phyloP scores from a whole-genome alignment of 2,113 vertebrate genomes.

The Corythaixoides concolor region DNA sequence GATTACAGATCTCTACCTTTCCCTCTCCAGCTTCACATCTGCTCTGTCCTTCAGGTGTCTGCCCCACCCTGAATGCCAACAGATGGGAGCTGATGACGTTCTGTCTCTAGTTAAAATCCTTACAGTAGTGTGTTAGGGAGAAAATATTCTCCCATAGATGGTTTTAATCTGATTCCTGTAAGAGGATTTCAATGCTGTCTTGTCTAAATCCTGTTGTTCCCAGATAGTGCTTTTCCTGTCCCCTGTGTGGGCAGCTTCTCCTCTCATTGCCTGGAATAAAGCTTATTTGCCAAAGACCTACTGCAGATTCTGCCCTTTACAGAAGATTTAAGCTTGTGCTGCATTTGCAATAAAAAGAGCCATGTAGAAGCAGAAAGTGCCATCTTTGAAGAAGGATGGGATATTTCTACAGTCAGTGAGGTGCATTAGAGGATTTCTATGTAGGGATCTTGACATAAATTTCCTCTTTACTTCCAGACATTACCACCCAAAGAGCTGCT shows the following conservation, averaged over 20 bases:
- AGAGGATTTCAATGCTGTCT: background rate
- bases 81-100: background rate
- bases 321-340: background rate
- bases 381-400: background rate
- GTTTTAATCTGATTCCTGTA: background rate
- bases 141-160: background rate
- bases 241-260: background rate
- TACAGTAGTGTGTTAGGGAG: accelerated
- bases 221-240: background rate
- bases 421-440: background rate
- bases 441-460: background rate
- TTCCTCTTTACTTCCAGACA: background rate
- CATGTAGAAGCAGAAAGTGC: background rate
- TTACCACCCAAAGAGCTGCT: background rate
- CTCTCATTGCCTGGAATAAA: background rate
- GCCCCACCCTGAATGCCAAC: background rate
- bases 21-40: background rate
- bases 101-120: background rate
- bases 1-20: background rate
- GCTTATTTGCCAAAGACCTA: background rate
- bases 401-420: background rate
- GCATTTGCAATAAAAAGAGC: background rate
- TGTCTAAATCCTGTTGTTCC: background rate
- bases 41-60: background rate
- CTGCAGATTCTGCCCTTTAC: background rate